A percentile compares a stretch with the other conserved stretches of the same genome.
Evolutionary conservation across 2,888 invertebrate species (phyloP).

Genomic region (Eudasyphora cyanicolor): DNA sequence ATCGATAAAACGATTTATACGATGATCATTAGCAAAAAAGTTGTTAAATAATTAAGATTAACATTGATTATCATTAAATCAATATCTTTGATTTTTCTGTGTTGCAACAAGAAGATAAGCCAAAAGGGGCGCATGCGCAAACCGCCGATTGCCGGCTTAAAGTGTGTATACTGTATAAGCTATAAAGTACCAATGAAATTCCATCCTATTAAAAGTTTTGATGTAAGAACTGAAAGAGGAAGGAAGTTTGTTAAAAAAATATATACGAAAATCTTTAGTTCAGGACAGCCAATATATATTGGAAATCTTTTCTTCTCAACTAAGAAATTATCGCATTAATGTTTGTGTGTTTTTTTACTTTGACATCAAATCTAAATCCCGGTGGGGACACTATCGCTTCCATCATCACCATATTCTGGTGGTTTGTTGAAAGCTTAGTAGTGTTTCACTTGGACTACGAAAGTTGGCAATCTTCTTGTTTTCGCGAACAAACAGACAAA

Average conservation of each 20-base stretch:
- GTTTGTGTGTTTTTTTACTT: neutral
- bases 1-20: constrained; percentile 47
- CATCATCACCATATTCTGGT: neutral
- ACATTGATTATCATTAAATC: constrained; percentile 65
- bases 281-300: neutral
- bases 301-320: neutral
- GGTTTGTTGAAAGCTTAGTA: neutral
- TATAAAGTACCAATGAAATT: neutral
- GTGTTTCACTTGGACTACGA: constrained; percentile 17
- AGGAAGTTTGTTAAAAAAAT: neutral
- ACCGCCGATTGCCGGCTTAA: neutral
- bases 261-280: too few relatives aligned
- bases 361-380: neutral
- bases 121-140: constrained; percentile 81
- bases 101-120: constrained; percentile 58
- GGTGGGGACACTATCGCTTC: neutral
- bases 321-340: neutral
- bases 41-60: constrained; percentile 66
- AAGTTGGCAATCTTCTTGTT: constrained; percentile 48
- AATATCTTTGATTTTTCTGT: constrained; percentile 33
- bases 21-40: constrained; percentile 65
- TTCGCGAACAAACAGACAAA: constrained; percentile 7
- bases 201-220: neutral
- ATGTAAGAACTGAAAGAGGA: neutral
- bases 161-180: neutral